phyloP scores from a whole-genome alignment of 1,140 invertebrate genomes.

The Delia radicum region DNA sequence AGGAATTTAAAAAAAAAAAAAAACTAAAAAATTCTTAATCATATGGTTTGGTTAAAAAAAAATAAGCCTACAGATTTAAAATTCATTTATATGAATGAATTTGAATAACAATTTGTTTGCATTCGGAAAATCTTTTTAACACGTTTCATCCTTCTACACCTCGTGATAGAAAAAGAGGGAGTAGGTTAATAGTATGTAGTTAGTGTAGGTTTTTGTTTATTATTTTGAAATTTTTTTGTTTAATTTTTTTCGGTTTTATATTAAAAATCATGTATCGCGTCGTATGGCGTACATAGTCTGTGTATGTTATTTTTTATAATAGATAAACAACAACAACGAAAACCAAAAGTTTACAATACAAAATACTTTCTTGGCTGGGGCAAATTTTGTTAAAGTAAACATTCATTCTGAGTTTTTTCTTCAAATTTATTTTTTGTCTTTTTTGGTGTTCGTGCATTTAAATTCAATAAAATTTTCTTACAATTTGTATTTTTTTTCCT shows the following conservation, averaged over 20 bases:
- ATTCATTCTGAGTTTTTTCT: not conserved
- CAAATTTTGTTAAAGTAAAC: not conserved
- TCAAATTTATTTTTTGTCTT: not conserved
- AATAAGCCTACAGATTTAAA: too few relatives aligned
- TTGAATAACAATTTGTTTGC: too few relatives aligned
- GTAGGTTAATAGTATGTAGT: not conserved
- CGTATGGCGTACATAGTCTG: not conserved
- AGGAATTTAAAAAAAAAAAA: too few relatives aligned
- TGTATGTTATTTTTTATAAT: not conserved
- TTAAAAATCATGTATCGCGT: not conserved
- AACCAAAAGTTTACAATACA: not conserved
- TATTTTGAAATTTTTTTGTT: not conserved
- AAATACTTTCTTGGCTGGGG: not conserved
- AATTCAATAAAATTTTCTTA: not conserved
- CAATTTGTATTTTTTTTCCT: not conserved
- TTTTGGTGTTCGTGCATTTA: not conserved
- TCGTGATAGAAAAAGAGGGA: not conserved
- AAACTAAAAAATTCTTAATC: too few relatives aligned
- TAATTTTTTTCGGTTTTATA: not conserved
- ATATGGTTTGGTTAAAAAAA: too few relatives aligned
- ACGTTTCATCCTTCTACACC: not conserved
- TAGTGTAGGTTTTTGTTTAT: not conserved
- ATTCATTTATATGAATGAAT: not conserved
- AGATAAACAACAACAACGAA: not conserved
- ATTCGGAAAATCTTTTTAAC: not conserved